phyloP scores from a whole-genome alignment of 2,113 vertebrate genomes.

The Onychorhynchus coronatus region DNA sequence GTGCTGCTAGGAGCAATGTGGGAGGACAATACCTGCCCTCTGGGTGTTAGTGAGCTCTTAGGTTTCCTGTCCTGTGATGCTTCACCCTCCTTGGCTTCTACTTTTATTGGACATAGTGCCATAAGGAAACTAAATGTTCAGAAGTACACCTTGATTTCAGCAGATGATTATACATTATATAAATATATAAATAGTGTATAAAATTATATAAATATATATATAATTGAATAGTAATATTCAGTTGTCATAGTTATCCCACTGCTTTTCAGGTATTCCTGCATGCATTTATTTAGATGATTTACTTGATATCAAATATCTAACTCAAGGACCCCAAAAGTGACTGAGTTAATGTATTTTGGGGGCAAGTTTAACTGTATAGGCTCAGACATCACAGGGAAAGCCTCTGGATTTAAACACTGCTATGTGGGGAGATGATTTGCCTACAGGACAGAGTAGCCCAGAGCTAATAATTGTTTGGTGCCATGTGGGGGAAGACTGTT shows the following conservation, averaged over 20 bases:
- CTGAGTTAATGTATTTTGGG: neutral
- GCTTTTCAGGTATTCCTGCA: neutral
- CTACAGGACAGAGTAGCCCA: neutral
- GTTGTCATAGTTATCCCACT: neutral
- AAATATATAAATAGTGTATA: neutral
- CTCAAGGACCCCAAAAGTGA: neutral
- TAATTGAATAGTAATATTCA: neutral
- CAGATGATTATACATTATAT: neutral
- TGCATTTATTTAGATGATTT: neutral
- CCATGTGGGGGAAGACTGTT: neutral
- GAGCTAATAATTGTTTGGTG: neutral
- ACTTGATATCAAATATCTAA: neutral
- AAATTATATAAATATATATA: neutral
- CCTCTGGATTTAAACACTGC: neutral
- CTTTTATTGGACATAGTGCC: neutral
- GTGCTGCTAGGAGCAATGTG: neutral
- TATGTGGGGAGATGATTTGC: neutral
- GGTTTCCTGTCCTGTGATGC: neutral
- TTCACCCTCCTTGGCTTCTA: neutral
- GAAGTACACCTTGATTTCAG: neutral
- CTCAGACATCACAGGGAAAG: neutral
- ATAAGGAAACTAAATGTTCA: neutral
- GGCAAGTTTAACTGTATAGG: neutral
- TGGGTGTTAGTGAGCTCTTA: neutral
- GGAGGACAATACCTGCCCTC: neutral